Base-by-base conservation (phyloP, 2,113 vertebrate genomes). In the Malurus cyaneus region DNA sequence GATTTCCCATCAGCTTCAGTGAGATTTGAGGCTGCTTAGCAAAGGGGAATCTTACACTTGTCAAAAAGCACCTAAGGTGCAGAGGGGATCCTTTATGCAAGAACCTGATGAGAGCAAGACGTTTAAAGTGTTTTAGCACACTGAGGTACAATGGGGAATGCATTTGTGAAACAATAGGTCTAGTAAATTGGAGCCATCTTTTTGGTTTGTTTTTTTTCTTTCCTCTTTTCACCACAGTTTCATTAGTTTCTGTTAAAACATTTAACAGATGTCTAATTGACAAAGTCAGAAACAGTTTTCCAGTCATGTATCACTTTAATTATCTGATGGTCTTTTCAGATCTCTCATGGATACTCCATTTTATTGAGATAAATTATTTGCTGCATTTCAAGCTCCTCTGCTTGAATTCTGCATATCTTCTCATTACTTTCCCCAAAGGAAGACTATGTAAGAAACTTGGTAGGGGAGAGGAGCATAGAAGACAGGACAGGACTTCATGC, bases 211-310 rank as follows among this genome's bases (percentile, higher is more conserved):
- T 34, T 65, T 24, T 44, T 53, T 65, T 72, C 21, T 46, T 26
- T 24, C 39, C 13, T 47, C 36, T 91, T 94, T 94, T 88, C 77
- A 94, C 83, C 18, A 47, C 85, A 80, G 85, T 94, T 96, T 88
- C 81, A 84, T 94, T 89, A 92, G 19, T 92, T 78, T 72, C 57
- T 87, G 49, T 82, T 97, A 96, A 94, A 92, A 77, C 29, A 47
- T 83, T 96, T 93, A 95, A 41, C 96, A 96, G 95, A 94, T 89
- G 95, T 72, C 52, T 95, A 95, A 94, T 94, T 95, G 86, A 85
- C 69, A 79, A 10, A 87, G 80, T 78, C 77, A 95, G 86, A 86
- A 94, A 71, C 18, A 84, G 41, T 91, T 94, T 95, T 81, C 73
- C 94, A 95, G 86, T 92, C 83, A 84, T 93, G 83, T 44, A 86